Base-by-base conservation (phyloP, 1,140 invertebrate genomes). In the Drosophila tristis region DNA sequence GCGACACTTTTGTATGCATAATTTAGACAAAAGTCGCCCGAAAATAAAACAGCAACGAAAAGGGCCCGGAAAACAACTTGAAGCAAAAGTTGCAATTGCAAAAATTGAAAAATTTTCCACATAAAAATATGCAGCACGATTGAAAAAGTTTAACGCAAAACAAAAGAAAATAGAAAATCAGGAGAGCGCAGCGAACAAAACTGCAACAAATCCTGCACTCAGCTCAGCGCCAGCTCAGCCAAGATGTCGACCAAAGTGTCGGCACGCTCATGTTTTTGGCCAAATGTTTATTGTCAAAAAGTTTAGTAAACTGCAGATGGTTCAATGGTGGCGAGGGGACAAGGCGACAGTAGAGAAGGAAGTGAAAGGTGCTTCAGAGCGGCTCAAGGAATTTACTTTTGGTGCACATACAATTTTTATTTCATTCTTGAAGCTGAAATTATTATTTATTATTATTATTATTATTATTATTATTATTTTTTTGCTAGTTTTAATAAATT, bases 201-300 rank as follows among this genome's bases (percentile, higher is more conserved):
- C 66, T 60, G 49, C 65, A 59, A 62, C 54, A 61, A 73, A 72
- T 54, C 55, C 47, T 54, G 11, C 15, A 49, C 67, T 53, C 6
- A 29, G 5, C 6, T 29, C 23, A 25, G 23, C 13, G 29, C 15
- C 8, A 15, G 31, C 63, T 29, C 35, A 47, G 73, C 56, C 57
- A 74, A 74, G 54, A 67, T 66, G 65, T 68, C 62, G 72, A 53
- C 71, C 4, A 75, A 80, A 80, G 61, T 80, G 64, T 70, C 71
- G 71, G 45, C 56, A 5, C 35, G 71, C 57, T 61, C 64, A 66
- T 82, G 58, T 65, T 70, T 42, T 60, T 66, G 58, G 80, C 80
- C 71, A 84, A 84, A 84, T 84, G 75, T 79, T 79, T 84, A 84
- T 75, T 84, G 71, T 79, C 71, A 65, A 63, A 84, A 71, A 71